Base-by-base conservation (phyloP, 2,888 invertebrate species). In the Stomorhina lunata region DNA sequence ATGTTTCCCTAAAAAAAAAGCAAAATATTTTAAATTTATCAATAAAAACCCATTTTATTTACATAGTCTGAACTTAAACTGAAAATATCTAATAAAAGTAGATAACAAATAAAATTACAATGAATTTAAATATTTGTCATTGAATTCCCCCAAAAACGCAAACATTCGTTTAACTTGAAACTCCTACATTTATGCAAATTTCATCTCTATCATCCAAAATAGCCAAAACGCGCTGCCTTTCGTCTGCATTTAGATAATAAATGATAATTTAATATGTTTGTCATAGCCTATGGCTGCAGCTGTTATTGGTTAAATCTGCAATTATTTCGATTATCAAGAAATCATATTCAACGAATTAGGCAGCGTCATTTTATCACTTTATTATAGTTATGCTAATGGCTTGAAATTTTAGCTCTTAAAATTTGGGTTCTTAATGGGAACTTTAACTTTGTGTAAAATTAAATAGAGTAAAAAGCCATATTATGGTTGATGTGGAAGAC, bases 51-150 rank as follows among this genome's bases (percentile, higher is more conserved):
- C 12, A 12, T 15, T 27, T 53, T 15, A 1, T 50, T 6, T 27
- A 53, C 7, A 53, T 12, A n/a, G 50, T n/a, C 27, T 15, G 27
- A 53, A n/a, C n/a, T n/a, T n/a, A n/a, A n/a, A n/a, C n/a, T n/a
- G 27, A 53, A 25, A 37, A 25, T 4, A 32, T 6, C 15, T 43
- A 34, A 63, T 17, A 63, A n/a, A 53, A 32, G 20, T 32, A 6
- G 4, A 48, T 25, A 27, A 32, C 4, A 45, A 17, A 5, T 12
- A 43, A 34, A 10, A 40, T 37, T 40, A 20, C 10, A 29, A 48
- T 45, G n/a, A 63, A n/a, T n/a, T n/a, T n/a, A 4, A 65, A 65
- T 32, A 65, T 65, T 20, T 72, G 61, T 61, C 72, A 37, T 17
- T n/a, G 9, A 65, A 43, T 55, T 53, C 63, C 65, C 32, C 20